phyloP scores from a whole-genome alignment of 1,140 invertebrate species.

The Cotesia glomerata region DNA sequence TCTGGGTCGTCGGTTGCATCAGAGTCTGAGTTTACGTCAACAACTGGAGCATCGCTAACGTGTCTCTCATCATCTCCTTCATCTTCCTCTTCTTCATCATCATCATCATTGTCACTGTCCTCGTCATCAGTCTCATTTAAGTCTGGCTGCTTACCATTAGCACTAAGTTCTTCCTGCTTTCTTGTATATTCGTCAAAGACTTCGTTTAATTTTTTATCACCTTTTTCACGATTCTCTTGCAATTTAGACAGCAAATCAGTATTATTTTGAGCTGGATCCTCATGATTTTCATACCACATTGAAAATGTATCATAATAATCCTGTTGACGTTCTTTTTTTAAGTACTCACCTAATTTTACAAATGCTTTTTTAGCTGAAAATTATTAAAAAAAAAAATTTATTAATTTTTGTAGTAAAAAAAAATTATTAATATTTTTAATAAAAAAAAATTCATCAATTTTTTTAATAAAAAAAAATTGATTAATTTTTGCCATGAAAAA shows the following conservation, averaged over 20 bases:
- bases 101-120: conserved; percentile 12
- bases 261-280: conserved; percentile 65
- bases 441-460: conserved; percentile 25
- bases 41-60: background rate
- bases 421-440: too few species aligned
- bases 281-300: conserved; percentile 52
- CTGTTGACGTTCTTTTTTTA: conserved; percentile 62
- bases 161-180: conserved; percentile 42
- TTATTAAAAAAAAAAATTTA: conserved; percentile 29
- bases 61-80: background rate
- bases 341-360: conserved; percentile 60
- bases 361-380: conserved; percentile 65
- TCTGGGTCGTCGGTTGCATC: too few species aligned
- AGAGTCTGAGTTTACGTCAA: too few species aligned
- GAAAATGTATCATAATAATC: conserved; percentile 65
- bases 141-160: background rate
- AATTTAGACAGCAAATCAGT: conserved; percentile 58
- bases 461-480: background rate
- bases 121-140: background rate
- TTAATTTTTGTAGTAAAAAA: conserved; percentile 7
- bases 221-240: conserved; percentile 54
- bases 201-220: conserved; percentile 60
- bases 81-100: background rate
- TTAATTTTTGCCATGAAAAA: background rate
- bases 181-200: conserved; percentile 61